These are phyloP conservation scores for Argynnis bischoffii DNA, from an alignment of 2,888 invertebrate genomes.

Conservation along the genomic window DNA sequence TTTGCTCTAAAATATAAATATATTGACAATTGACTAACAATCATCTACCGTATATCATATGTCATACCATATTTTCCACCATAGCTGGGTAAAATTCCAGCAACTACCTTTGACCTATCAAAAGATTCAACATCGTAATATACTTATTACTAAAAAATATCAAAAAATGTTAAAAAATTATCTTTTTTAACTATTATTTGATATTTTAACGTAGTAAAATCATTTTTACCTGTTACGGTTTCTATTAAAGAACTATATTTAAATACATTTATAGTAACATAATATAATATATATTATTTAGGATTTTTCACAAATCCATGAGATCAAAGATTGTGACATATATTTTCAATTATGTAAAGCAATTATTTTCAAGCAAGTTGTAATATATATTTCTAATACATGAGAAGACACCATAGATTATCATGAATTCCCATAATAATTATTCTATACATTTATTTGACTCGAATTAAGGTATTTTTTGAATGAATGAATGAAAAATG, in stretches of 20 bases:
- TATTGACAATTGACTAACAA: slow-evolving; percentile 22
- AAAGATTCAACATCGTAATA: neutral
- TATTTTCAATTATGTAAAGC: slow-evolving; percentile 2
- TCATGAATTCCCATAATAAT: too few species aligned
- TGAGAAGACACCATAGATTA: neutral
- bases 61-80: neutral
- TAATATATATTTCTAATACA: neutral
- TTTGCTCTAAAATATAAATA: slow-evolving; percentile 15
- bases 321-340: slow-evolving; percentile 32
- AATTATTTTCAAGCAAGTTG: neutral
- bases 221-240: too few species aligned
- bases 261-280: slow-evolving; percentile 1
- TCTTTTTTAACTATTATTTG: too few species aligned
- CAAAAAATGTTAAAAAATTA: too few species aligned
- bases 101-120: slow-evolving; percentile 1
- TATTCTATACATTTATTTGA: too few species aligned
- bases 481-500: too few species aligned
- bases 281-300: neutral
- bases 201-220: too few species aligned
- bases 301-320: slow-evolving; percentile 15
- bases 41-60: slow-evolving; percentile 2
- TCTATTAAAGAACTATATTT: neutral
- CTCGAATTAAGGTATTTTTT: too few species aligned
- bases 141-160: neutral
- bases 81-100: neutral